These are phyloP conservation scores for Hydrolagus colliei DNA, from an alignment of 2,797 vertebrate genomes.

Conservation along the genomic window DNA sequence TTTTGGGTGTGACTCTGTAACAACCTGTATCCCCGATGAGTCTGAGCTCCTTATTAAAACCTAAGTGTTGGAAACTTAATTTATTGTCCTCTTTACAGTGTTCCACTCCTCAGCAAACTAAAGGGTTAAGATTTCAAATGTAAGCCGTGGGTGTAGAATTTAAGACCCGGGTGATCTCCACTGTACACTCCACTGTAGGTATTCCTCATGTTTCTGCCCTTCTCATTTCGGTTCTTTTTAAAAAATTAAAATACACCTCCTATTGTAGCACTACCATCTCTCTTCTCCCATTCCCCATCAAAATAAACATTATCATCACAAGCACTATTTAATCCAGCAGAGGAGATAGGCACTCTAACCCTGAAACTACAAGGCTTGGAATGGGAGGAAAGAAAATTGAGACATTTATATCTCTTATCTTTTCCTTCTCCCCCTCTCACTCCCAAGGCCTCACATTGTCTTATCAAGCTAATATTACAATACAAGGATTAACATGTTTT, in stretches of 20 bases:
- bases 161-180: neutral
- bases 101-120: neutral
- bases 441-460: neutral
- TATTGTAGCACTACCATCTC: too few relatives aligned
- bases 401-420: neutral
- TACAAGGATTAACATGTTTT: neutral
- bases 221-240: too few relatives aligned
- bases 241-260: too few relatives aligned
- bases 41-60: slow-evolving; percentile 1
- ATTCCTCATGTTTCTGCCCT: too few relatives aligned
- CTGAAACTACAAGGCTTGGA: neutral
- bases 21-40: too few relatives aligned
- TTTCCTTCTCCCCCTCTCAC: neutral
- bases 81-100: neutral
- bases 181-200: too few relatives aligned
- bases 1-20: too few relatives aligned
- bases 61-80: neutral
- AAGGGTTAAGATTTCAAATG: neutral
- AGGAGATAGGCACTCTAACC: too few relatives aligned
- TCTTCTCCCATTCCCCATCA: too few relatives aligned
- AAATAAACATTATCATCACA: too few relatives aligned
- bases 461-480: neutral
- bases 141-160: neutral
- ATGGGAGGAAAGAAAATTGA: neutral
- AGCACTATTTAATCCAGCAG: neutral